Percentiles rank a stretch among this genome's conserved stretches.
Evolutionary conservation across 1,140 invertebrate genomes (phyloP).

Genomic region (Ceratitis capitata): DNA sequence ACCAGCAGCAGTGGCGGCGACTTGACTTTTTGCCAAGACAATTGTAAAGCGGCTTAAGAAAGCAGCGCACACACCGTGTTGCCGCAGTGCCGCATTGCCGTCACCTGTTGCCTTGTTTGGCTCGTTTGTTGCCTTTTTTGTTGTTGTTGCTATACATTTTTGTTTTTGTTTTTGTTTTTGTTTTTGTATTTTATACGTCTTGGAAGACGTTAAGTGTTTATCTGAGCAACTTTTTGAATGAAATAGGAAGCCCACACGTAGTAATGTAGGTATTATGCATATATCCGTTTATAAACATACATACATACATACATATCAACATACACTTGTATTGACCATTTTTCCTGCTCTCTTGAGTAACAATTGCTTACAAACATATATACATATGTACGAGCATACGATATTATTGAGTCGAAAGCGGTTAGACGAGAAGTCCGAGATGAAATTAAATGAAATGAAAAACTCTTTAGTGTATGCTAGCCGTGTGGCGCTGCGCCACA

Average conservation of each 20-base stretch:
- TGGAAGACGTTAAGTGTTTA: slow-evolving; percentile 40
- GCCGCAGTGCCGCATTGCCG: slow-evolving; percentile 42
- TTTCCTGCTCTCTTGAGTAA: slow-evolving; percentile 38
- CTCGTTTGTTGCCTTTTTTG: slow-evolving; percentile 34
- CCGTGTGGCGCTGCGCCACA: too few species aligned
- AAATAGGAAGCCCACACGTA: slow-evolving; percentile 41
- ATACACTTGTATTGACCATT: background rate
- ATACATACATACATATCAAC: background rate
- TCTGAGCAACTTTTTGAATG: slow-evolving; percentile 40
- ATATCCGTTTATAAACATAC: background rate
- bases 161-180: background rate
- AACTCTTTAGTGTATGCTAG: background rate
- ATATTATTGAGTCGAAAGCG: slow-evolving; percentile 25
- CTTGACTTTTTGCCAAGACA: slow-evolving; percentile 50
- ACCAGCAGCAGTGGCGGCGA: slow-evolving; percentile 39
- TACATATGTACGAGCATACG: too few species aligned
- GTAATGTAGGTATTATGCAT: slow-evolving; percentile 26
- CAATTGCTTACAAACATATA: too few species aligned
- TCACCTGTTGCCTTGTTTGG: slow-evolving; percentile 51
- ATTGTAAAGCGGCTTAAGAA: slow-evolving; percentile 46
- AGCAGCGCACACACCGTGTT: background rate
- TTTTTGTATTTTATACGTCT: background rate
- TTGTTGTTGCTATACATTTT: background rate
- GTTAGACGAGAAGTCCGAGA: slow-evolving; percentile 27
- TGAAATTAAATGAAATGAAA: slow-evolving; percentile 32